Conservation (phyloP, 2,797 vertebrate species). For the Myotis planiceps region DNA sequence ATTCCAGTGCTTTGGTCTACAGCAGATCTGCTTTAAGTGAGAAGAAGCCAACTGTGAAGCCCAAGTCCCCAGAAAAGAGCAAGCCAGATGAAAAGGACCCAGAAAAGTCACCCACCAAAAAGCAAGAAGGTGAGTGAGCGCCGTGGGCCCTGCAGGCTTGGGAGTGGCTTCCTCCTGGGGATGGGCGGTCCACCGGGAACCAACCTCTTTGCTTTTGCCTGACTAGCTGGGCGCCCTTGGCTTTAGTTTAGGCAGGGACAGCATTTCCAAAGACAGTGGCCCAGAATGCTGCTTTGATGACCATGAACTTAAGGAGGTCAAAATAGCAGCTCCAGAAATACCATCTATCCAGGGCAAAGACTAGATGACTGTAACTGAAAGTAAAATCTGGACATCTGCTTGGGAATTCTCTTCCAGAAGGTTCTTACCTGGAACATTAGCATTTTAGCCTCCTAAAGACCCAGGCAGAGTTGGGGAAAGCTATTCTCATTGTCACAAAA, state of each 20-base stretch:
- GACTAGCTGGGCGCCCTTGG: not conserved
- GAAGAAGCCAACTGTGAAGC: constrained; percentile 96
- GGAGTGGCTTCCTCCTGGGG: not conserved
- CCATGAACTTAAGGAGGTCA: not conserved
- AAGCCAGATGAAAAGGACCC: constrained; percentile 97
- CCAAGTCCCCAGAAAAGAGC: constrained; percentile 97
- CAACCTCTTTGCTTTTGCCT: not conserved
- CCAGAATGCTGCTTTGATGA: not conserved
- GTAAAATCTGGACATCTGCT: not conserved
- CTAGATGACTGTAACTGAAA: not conserved
- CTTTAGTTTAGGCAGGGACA: not conserved
- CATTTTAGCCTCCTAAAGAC: not conserved
- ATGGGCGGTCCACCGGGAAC: rapidly evolving
- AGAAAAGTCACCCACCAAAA: constrained; percentile 97
- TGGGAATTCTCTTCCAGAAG: not conserved
- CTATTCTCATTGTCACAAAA: not conserved
- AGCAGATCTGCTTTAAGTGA: constrained; percentile 96
- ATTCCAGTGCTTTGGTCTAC: not conserved
- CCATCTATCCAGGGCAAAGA: not conserved
- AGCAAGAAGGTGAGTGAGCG: constrained; percentile 92
- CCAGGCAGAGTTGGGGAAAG: not conserved
- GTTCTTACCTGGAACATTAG: not conserved
- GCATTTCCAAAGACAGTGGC: not conserved
- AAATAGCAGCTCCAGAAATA: not conserved
- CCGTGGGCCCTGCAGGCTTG: rapidly evolving